Conservation (phyloP, 2,113 vertebrate species). For the Pteruthius melanotis region DNA sequence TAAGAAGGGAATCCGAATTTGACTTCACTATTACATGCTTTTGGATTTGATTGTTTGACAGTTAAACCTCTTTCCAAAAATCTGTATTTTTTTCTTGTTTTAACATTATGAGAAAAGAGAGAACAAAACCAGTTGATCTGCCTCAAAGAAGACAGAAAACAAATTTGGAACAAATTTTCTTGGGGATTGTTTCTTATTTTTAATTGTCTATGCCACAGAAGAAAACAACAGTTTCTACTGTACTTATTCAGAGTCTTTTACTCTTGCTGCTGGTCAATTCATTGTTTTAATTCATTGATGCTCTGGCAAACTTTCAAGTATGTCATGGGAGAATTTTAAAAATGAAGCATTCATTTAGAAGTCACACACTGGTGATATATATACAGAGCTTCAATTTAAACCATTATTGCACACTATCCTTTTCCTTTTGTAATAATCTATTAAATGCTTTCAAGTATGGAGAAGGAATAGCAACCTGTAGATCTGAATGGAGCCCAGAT, state of each 20-base stretch:
- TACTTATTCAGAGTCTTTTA: background rate
- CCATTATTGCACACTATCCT: conserved; percentile 72
- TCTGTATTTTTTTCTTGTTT: background rate
- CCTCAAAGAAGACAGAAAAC: background rate
- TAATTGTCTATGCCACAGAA: background rate
- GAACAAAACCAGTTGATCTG: background rate
- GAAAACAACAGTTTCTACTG: background rate
- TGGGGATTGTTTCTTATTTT: background rate
- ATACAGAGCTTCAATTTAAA: conserved; percentile 70
- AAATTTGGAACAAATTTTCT: background rate
- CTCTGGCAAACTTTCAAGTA: conserved; percentile 57
- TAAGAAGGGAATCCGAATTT: conserved; percentile 21
- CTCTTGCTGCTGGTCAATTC: conserved; percentile 34
- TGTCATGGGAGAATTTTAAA: conserved; percentile 59
- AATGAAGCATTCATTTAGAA: conserved; percentile 69
- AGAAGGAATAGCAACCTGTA: conserved; percentile 79
- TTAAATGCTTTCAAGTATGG: conserved; percentile 81
- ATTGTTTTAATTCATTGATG: conserved; percentile 53
- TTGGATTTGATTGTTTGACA: background rate
- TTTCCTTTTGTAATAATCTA: conserved; percentile 78
- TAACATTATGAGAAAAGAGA: background rate
- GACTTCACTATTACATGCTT: background rate
- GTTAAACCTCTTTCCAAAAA: background rate
- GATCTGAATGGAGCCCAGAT: conserved; percentile 78
- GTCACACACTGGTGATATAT: conserved; percentile 60